A percentile compares a stretch with the other conserved stretches of the same genome.
Evolutionary conservation across 1,140 invertebrate species (phyloP).

Genomic region (Aphidius ervi): DNA sequence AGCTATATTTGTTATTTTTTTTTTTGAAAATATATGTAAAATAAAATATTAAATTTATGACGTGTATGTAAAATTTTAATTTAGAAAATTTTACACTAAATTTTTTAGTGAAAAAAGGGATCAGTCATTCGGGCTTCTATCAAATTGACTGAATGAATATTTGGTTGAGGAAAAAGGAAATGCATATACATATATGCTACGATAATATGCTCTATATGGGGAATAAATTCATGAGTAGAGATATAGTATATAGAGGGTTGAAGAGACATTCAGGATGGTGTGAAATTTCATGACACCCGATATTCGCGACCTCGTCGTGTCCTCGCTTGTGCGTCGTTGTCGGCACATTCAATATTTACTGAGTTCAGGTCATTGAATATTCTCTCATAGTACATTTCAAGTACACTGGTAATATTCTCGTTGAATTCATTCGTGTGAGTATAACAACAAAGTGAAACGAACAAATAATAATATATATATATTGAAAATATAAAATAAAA

Average conservation of each 20-base stretch:
- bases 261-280: slow-evolving; percentile 16
- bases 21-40: too few species aligned
- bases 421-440: slow-evolving; percentile 13
- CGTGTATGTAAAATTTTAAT: too few species aligned
- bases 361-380: slow-evolving; percentile 40
- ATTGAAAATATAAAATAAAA: slow-evolving; percentile 19
- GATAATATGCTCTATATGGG: slow-evolving; percentile 4
- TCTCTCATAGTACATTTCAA: slow-evolving; percentile 37
- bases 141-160: too few species aligned
- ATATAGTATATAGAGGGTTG: slow-evolving; percentile 6
- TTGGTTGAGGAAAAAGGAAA: too few species aligned
- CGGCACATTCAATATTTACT: slow-evolving; percentile 43
- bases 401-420: slow-evolving; percentile 33
- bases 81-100: too few species aligned
- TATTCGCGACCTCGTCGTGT: slow-evolving; percentile 21
- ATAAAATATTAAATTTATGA: too few species aligned
- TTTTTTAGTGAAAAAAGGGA: too few species aligned
- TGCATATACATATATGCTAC: slow-evolving; percentile 1
- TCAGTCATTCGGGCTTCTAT: too few species aligned
- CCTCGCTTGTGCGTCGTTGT: slow-evolving; percentile 20
- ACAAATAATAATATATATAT: background rate
- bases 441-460: background rate
- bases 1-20: too few species aligned
- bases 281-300: slow-evolving; percentile 28
- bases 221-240: slow-evolving; percentile 2